Conservation (phyloP, 1,140 invertebrate genomes). For the Acyrthosiphon pisum region DNA sequence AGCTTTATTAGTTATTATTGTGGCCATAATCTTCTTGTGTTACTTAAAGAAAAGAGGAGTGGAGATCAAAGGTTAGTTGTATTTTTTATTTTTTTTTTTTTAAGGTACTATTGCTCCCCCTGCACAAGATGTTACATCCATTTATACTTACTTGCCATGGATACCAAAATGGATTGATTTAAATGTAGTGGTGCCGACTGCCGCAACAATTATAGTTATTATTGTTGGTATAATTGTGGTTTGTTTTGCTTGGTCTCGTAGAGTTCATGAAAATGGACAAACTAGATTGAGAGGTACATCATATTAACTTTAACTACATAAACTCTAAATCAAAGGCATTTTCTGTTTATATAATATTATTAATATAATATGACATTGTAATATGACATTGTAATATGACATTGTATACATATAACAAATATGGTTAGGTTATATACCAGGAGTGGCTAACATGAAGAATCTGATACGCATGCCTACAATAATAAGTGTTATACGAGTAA, state of each 20-base stretch:
- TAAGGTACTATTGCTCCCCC: slow-evolving; percentile 82
- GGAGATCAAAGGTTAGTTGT: slow-evolving; percentile 79
- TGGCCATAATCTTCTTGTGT: slow-evolving; percentile 90
- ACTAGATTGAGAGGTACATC: slow-evolving; percentile 78
- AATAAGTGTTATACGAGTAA: background rate
- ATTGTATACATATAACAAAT: background rate
- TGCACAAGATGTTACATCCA: slow-evolving; percentile 69
- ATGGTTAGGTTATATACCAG: background rate
- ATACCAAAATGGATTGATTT: slow-evolving; percentile 84
- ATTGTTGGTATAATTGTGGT: slow-evolving; percentile 87
- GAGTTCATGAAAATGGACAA: slow-evolving; percentile 75
- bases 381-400: no score
- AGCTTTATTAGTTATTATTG: slow-evolving; percentile 87
- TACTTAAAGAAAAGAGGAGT: slow-evolving; percentile 82
- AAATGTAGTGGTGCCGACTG: slow-evolving; percentile 83
- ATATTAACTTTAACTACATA: background rate
- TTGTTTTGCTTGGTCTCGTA: slow-evolving; percentile 81
- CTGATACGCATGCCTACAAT: background rate
- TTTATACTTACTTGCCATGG: slow-evolving; percentile 76
- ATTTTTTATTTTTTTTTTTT: slow-evolving; percentile 60
- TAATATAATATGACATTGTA: no score
- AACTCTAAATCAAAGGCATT: background rate
- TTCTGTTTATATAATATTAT: background rate
- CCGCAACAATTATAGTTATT: slow-evolving; percentile 84
- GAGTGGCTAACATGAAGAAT: background rate